Percentiles rank a stretch among this genome's conserved stretches.
Conservation (phyloP, 30 jellyfish, hydroid and myxozoan species). For the Aurelia aurita complex sp. Pacific region DNA sequence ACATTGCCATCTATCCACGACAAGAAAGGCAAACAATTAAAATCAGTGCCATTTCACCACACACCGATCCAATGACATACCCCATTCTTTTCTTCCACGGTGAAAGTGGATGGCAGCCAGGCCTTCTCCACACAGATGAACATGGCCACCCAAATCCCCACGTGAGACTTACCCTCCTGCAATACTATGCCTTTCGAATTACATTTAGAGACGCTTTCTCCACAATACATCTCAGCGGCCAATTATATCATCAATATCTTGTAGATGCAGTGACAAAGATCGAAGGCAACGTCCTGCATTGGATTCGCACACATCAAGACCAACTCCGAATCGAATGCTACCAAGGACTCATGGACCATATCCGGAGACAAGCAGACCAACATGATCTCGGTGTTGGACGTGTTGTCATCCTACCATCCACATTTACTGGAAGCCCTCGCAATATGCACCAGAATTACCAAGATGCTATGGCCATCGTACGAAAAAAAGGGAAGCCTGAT, state of each 20-base stretch:
- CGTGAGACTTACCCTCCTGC: not conserved
- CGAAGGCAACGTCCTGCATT: not conserved
- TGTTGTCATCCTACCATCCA: conserved; percentile 45
- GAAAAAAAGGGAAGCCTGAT: not conserved
- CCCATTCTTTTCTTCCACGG: conserved; percentile 52
- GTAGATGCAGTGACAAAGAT: not conserved
- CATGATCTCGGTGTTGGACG: conserved; percentile 31
- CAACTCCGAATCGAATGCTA: not conserved
- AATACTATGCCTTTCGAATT: not conserved
- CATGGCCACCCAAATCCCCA: not conserved
- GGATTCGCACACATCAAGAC: not conserved
- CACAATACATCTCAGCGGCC: not conserved
- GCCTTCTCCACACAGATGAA: too few relatives aligned
- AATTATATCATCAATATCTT: not conserved
- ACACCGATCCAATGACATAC: conserved; percentile 50
- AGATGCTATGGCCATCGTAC: conserved; percentile 47
- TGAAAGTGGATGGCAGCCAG: conserved; percentile 27
- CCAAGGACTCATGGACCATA: conserved; percentile 7
- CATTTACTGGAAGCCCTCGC: conserved; percentile 30
- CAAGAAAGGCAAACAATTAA: not conserved
- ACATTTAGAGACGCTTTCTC: not conserved
- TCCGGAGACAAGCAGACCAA: not conserved
- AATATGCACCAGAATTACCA: conserved; percentile 34
- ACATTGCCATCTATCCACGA: not conserved
- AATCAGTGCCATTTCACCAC: not conserved